Conservation (phyloP, 2,888 invertebrate genomes). For the Tyria jacobaeae region DNA sequence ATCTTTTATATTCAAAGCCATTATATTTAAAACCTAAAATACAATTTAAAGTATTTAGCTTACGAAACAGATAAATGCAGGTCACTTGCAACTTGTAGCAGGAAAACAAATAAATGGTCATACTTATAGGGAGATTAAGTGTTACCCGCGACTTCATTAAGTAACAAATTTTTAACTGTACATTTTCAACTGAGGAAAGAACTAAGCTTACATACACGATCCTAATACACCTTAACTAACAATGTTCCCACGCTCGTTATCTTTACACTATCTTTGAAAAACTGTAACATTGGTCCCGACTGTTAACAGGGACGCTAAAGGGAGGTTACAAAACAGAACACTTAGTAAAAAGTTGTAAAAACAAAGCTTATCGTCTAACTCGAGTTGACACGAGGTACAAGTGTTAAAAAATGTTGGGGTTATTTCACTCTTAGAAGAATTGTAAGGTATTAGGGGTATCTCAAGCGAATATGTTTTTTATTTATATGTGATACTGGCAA, state of each 20-base stretch:
- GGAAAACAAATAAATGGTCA: too few relatives aligned
- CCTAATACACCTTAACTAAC: background rate
- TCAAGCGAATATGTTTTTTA: background rate
- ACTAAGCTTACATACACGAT: background rate
- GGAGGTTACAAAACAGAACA: background rate
- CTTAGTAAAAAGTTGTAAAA: slow-evolving; percentile 1
- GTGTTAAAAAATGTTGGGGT: background rate
- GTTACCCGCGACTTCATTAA: too few relatives aligned
- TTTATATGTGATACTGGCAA: background rate
- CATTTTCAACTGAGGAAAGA: too few relatives aligned
- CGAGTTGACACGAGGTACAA: background rate
- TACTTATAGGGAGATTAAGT: too few relatives aligned
- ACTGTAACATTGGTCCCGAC: background rate
- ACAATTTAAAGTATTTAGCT: too few relatives aligned
- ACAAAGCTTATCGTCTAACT: background rate
- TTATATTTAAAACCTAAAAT: too few relatives aligned
- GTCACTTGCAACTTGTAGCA: too few relatives aligned
- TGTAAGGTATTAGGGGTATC: too few relatives aligned
- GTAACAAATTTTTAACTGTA: too few relatives aligned
- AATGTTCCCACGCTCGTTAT: slow-evolving; percentile 13
- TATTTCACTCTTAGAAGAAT: background rate
- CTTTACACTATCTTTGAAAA: slow-evolving; percentile 10
- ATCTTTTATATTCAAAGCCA: too few relatives aligned
- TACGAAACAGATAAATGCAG: too few relatives aligned
- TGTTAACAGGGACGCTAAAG: background rate